Evolutionary conservation across 2,797 vertebrate genomes (phyloP), one percentile per base, ranked within the genome.

Genomic region (Coranthus polyacanthus): DNA sequence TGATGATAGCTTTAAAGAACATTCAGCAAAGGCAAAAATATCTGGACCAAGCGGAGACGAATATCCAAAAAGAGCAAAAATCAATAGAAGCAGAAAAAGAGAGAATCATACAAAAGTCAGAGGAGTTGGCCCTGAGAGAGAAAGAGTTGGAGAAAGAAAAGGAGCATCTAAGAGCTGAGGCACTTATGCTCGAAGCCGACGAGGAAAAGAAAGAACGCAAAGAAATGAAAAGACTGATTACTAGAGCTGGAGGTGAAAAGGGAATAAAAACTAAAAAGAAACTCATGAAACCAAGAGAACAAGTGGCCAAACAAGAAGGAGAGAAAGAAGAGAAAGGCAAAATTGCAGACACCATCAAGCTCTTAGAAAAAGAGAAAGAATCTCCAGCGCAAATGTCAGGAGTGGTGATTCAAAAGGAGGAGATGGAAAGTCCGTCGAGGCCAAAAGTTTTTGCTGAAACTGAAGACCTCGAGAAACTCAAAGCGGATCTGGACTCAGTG

Each of bases 401-500:
- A 32, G 7, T 8, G 17, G 21, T 39, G 16, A 21, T 1, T 26
- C 2, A 37, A 26, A 55, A 62, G 6, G 3, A 26, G 0, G 10
- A n/a, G 11, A 22, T 11, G 9, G 0, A 3, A 38, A 39, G 32
- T 6, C 37, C 13, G 16, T 6, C 12, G 15, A 24, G 6, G 9
- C 17, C 36, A 1, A 9, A 9, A 6, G n/a, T n/a, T n/a, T n/a
- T n/a, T n/a, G n/a, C n/a, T n/a, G 12, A 12, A 3, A 2, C 3
- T 5, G 4, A 22, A 34, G 15, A 24, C 22, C 39, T 57, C 20
- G 24, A 45, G 6, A 43, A 68, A 17, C 20, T 46, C n/a, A 69
- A 69, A 24, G n/a, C 22, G 37, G 26, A 71, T 26, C 10, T 68
- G 26, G 16, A 61, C 15, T 53, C 60, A 76, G 38, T 36, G 1